Evolutionary conservation across 2,797 vertebrate genomes (phyloP).

Genomic region (Pitangus sulphuratus): DNA sequence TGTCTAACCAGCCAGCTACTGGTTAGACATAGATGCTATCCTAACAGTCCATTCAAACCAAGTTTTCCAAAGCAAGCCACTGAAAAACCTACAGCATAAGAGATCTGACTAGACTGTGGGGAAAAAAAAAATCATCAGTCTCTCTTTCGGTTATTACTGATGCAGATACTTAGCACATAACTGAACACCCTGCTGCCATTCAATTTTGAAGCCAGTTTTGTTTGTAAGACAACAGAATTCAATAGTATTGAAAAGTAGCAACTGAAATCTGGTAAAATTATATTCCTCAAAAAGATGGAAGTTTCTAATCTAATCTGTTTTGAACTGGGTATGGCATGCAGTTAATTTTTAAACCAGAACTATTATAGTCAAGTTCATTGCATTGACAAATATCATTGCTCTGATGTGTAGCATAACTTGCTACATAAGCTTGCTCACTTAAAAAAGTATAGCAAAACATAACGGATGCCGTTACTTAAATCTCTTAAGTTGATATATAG

Average conservation of each 20-base stretch:
- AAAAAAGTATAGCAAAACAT: neutral
- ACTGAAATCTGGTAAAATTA: neutral
- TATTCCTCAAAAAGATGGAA: neutral
- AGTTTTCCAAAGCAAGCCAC: neutral
- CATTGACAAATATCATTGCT: neutral
- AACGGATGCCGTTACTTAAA: neutral
- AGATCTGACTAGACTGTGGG: neutral
- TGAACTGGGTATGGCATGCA: neutral
- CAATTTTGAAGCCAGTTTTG: neutral
- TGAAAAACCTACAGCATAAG: neutral
- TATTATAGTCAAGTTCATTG: neutral
- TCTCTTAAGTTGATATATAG: neutral
- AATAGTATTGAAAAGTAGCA: neutral
- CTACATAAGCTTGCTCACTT: neutral
- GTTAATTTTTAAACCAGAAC: neutral
- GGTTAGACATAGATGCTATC: slow-evolving; percentile 49
- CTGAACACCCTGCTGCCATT: neutral
- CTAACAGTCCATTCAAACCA: neutral
- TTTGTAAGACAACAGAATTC: neutral
- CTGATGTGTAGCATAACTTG: neutral
- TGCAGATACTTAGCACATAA: neutral
- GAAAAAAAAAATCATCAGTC: neutral
- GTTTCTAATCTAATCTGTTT: neutral
- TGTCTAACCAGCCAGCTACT: slow-evolving; percentile 75
- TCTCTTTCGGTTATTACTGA: neutral